phyloP scores from a whole-genome alignment of 1,140 invertebrate species.

The Chrysoperla carnea region DNA sequence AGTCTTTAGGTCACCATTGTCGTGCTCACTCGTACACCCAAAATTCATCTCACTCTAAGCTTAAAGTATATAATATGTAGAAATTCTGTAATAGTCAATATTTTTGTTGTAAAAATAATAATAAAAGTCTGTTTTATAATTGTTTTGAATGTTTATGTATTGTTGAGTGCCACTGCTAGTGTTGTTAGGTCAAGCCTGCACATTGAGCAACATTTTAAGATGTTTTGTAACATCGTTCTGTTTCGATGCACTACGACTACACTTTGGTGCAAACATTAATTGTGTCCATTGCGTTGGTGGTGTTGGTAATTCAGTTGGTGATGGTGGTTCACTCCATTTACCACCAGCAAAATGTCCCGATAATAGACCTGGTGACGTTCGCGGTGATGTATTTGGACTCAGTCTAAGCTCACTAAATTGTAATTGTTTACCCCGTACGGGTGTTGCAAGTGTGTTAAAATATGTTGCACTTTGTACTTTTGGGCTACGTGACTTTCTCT shows the following conservation, averaged over 20 bases:
- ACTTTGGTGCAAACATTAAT: slow-evolving; percentile 1
- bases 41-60: slow-evolving; percentile 9
- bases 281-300: slow-evolving; percentile 38
- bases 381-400: slow-evolving; percentile 4
- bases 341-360: slow-evolving; percentile 35
- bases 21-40: slow-evolving; percentile 23
- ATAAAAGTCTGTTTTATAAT: slow-evolving; percentile 1
- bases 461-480: slow-evolving; percentile 1
- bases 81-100: not conserved
- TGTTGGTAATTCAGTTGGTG: slow-evolving; percentile 36
- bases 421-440: not conserved
- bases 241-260: slow-evolving; percentile 7
- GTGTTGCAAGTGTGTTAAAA: slow-evolving; percentile 2
- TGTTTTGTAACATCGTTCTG: slow-evolving; percentile 27
- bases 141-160: slow-evolving; percentile 2
- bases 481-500: not conserved
- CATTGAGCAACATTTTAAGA: slow-evolving; percentile 29
- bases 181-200: slow-evolving; percentile 26
- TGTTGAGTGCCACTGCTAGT: slow-evolving; percentile 1
- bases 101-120: not conserved
- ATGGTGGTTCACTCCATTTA: slow-evolving; percentile 39
- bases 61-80: slow-evolving; percentile 1
- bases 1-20: slow-evolving; percentile 9
- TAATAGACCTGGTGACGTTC: slow-evolving; percentile 15
- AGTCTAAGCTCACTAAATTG: not conserved